A percentile compares a stretch with the other conserved stretches of the same genome.
These are phyloP conservation scores for Parapristionchus giblindavisi DNA, from an alignment of 2,888 invertebrate species.

Conservation along the genomic window DNA sequence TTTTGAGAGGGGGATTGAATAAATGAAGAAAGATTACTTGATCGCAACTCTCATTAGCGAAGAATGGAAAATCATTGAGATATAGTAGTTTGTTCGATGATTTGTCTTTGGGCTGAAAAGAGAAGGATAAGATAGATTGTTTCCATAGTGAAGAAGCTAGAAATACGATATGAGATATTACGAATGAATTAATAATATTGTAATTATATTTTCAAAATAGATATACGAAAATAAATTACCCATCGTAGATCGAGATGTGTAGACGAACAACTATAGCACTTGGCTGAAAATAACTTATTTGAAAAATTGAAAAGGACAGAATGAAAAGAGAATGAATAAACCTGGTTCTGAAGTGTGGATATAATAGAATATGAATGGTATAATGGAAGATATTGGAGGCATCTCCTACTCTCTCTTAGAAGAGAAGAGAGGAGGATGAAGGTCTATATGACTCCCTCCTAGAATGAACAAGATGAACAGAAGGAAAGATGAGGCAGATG, in stretches of 20 bases:
- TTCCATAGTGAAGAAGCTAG: too few relatives aligned
- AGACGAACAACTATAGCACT: slow-evolving; percentile 63
- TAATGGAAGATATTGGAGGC: too few relatives aligned
- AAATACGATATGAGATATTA: not conserved
- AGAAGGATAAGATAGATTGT: not conserved
- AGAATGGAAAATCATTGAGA: slow-evolving; percentile 52
- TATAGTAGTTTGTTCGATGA: slow-evolving; percentile 52
- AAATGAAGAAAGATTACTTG: slow-evolving; percentile 36
- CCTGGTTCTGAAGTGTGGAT: too few relatives aligned
- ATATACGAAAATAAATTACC: slow-evolving; percentile 43
- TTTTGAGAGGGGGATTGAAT: too few relatives aligned
- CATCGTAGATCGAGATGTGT: slow-evolving; percentile 54
- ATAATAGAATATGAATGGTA: too few relatives aligned
- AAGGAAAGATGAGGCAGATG: not conserved
- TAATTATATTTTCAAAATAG: too few relatives aligned
- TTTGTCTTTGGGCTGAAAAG: slow-evolving; percentile 55
- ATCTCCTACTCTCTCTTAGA: too few relatives aligned
- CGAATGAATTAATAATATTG: not conserved
- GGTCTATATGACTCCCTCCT: not conserved
- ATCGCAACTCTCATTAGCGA: slow-evolving; percentile 59
- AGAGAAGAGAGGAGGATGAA: slow-evolving; percentile 11
- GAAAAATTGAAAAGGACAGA: too few relatives aligned
- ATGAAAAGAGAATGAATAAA: too few relatives aligned
- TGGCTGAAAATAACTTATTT: too few relatives aligned
- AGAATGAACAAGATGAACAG: not conserved